Base-by-base conservation (phyloP, 1,140 invertebrate genomes). In the Acromyrmex heyeri region DNA sequence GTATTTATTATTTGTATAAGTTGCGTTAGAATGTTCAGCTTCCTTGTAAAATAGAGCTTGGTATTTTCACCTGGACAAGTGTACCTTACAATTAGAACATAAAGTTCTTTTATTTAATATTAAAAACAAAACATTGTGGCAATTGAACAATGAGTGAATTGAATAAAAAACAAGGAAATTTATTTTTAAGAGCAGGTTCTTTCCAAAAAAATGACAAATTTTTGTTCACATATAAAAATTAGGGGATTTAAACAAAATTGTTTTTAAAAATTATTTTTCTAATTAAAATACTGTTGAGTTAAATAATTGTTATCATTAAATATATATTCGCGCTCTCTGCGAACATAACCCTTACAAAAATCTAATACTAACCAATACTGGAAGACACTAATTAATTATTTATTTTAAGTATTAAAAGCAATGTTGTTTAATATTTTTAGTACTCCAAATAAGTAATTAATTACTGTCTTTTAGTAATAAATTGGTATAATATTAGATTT, bases 1-100 rank as follows among this genome's bases (percentile, higher is more conserved):
- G 48, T 72, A 44, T 30, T 44, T 27, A 65, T 34, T 44, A 44
- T 82, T 78, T 78, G 48, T 55, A 70, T 44, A 82, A 14, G 18
- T 53, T 44, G 53, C 24, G 18, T 24, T 82, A 72, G 34, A 72
- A 72, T 72, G 53, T 30, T 38, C 65, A 59, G 16, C 27, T 82
- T 59, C 21, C 53, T 57, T 44, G 14, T 3, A 70, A 34, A 69
- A 59, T 6, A 44, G 3, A 48, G 16, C 14, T 53, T 21, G 24
- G 0, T 6, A 59, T 48, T n/a, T 72, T 12, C n/a, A n/a, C 34
- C 38, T 18, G 2, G 21, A 24, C 64, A 34, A 12, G 1, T 69
- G 3, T 21, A 38, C 8, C 3, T 38, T 34, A 30, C n/a, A 55
- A 6, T n/a, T 12, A 2, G 14, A 64, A 10, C 21, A 62, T 12